Base-by-base conservation (phyloP, 2,888 invertebrate species). In the Buathra laborator region DNA sequence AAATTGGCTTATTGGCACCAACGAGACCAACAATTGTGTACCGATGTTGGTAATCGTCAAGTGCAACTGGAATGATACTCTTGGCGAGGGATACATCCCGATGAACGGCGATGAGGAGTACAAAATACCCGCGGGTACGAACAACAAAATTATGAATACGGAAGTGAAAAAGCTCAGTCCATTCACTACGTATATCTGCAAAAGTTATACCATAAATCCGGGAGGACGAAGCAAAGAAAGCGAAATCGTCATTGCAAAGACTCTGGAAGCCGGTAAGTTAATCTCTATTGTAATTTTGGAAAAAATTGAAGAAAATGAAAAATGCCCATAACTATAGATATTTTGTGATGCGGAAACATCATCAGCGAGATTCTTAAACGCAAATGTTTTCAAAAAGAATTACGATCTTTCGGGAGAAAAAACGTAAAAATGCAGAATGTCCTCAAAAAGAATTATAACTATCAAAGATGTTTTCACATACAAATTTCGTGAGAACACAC, bases 171-270 rank as follows among this genome's bases (percentile, higher is more conserved):
- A 85, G 53, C 81, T 93, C 6, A 91, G 89, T 83, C 91, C 93
- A 10, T 92, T 87, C 68, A 92, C 92, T 16, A 79, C 37, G 24
- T 93, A 93, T 44, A 67, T 66, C 10, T 93, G 93, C 78, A 83
- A 79, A 19, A 90, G 90, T 19, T 77, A 83, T 6, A 85, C 86
- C 12, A 16, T 72, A 24, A 91, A 90, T 74, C 67, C 79, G 5
- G 90, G 83, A 43, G 91, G 91, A 7, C 56, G 74, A 9, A 92
- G 92, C 80, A 46, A 76, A 12, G 70, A 24, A 16, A 92, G 92
- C 32, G 9, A 51, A 3, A 12, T 24, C 4, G 56, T 89, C 7
- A 77, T 51, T n/a, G 81, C 85, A 9, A 81, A 64, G 44, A 92
- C 92, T 46, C 37, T 83, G 6, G 88, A 92, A 85, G 91, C 90